These are phyloP conservation scores for Macropis europaea DNA, from an alignment of 2,888 invertebrate species.

Conservation along the genomic window DNA sequence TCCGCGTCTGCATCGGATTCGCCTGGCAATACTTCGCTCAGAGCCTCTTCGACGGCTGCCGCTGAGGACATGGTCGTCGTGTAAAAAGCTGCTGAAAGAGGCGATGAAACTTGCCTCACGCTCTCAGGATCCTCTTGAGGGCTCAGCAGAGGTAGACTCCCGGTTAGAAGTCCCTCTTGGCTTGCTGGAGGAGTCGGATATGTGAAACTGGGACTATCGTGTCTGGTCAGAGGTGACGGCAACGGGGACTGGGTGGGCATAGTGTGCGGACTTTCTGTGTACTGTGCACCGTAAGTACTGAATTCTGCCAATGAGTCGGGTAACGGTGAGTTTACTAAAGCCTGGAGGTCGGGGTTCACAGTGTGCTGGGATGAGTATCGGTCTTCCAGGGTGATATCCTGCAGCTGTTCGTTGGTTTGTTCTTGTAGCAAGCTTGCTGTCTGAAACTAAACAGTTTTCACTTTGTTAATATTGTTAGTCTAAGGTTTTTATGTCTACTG, in stretches of 20 bases:
- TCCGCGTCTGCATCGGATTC: constrained; percentile 84
- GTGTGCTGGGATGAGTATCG: constrained; percentile 81
- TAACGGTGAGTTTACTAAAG: constrained; percentile 88
- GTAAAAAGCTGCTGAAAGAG: constrained; percentile 91
- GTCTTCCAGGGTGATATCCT: constrained; percentile 80
- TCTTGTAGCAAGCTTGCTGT: constrained; percentile 77
- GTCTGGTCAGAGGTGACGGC: constrained; percentile 84
- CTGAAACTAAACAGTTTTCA: constrained; percentile 72
- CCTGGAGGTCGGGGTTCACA: constrained; percentile 88
- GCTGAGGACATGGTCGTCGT: constrained; percentile 92
- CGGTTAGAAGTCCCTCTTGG: constrained; percentile 89
- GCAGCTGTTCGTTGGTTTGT: constrained; percentile 78
- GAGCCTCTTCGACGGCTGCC: constrained; percentile 92
- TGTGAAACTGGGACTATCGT: constrained; percentile 88
- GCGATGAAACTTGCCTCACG: constrained; percentile 89
- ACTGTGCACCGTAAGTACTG: constrained; percentile 86
- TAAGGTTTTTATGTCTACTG: no score
- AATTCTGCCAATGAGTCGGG: constrained; percentile 91
- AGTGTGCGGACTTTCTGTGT: constrained; percentile 79
- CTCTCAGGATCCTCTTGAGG: constrained; percentile 82
- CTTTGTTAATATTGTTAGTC: no score
- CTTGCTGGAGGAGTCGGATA: constrained; percentile 95
- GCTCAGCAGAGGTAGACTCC: constrained; percentile 77
- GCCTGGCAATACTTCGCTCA: constrained; percentile 91
- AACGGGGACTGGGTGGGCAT: constrained; percentile 83